phyloP scores from a whole-genome alignment of 2,113 vertebrate genomes.

The Sorex fumeus region DNA sequence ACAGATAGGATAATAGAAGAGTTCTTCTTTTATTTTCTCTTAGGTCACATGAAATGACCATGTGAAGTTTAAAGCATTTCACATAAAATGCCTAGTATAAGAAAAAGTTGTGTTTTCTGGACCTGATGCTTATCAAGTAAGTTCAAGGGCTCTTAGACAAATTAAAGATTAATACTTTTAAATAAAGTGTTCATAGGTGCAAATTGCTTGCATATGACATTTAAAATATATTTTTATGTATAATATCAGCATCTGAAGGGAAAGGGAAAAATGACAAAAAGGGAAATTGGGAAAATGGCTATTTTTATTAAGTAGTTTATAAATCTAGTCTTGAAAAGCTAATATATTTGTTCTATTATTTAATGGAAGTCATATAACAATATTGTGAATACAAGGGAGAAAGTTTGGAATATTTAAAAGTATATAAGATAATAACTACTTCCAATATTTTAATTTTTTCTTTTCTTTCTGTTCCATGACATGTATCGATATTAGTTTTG shows the following conservation, averaged over 20 bases:
- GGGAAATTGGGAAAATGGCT: not conserved
- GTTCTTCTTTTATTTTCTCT: constrained; percentile 74
- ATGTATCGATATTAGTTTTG: not conserved
- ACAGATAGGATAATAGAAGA: constrained; percentile 78
- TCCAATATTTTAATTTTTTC: not conserved
- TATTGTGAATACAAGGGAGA: not conserved
- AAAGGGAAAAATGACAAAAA: constrained; percentile 65
- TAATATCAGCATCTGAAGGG: constrained; percentile 59
- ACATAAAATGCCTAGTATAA: constrained; percentile 66
- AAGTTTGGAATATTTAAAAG: not conserved
- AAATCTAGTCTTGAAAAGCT: not conserved
- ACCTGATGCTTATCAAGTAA: constrained; percentile 53
- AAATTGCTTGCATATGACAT: constrained; percentile 57
- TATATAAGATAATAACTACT: not conserved
- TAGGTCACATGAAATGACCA: constrained; percentile 68
- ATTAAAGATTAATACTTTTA: constrained; percentile 74
- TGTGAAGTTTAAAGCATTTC: constrained; percentile 72
- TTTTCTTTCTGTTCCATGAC: not conserved
- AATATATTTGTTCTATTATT: constrained; percentile 44
- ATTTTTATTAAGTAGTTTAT: constrained; percentile 35
- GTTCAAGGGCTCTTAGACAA: constrained; percentile 56
- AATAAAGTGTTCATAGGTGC: constrained; percentile 52
- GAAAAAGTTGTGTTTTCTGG: constrained; percentile 70
- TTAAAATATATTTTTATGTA: not conserved
- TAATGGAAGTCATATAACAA: not conserved